Conservation (phyloP, 2,888 invertebrate species). For the Synanthedon tipuliformis region DNA sequence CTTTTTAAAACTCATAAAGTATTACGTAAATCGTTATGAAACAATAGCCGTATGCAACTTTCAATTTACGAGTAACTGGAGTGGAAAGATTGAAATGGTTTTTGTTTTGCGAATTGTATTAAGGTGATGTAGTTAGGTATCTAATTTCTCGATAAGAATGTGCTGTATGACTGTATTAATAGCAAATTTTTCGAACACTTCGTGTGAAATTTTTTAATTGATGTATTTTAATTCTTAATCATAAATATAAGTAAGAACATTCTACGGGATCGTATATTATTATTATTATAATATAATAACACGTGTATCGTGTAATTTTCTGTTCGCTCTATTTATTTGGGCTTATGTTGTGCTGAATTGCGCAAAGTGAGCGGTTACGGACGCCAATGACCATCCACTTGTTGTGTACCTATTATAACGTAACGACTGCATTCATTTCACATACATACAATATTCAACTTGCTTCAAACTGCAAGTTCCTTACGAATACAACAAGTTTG, state of each 20-base stretch:
- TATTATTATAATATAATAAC: neutral
- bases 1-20: too few species aligned
- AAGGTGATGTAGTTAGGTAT: too few species aligned
- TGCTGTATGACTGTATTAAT: too few species aligned
- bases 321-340: constrained; percentile 30
- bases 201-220: too few species aligned
- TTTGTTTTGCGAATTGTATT: neutral
- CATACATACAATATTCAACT: neutral
- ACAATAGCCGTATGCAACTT: neutral
- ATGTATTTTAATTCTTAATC: too few species aligned
- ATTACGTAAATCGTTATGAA: too few species aligned
- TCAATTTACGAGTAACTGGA: constrained; percentile 20
- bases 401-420: constrained; percentile 20
- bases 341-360: constrained; percentile 17
- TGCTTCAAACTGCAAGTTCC: too few species aligned
- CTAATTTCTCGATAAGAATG: too few species aligned
- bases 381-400: constrained; percentile 20
- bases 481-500: constrained; percentile 9
- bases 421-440: neutral
- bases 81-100: constrained; percentile 28
- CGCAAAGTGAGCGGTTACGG: constrained; percentile 38
- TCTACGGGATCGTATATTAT: neutral
- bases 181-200: too few species aligned
- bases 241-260: neutral
- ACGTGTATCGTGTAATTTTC: constrained; percentile 20